phyloP scores from a whole-genome alignment of 2,888 invertebrate genomes.

The Noctua pronuba region DNA sequence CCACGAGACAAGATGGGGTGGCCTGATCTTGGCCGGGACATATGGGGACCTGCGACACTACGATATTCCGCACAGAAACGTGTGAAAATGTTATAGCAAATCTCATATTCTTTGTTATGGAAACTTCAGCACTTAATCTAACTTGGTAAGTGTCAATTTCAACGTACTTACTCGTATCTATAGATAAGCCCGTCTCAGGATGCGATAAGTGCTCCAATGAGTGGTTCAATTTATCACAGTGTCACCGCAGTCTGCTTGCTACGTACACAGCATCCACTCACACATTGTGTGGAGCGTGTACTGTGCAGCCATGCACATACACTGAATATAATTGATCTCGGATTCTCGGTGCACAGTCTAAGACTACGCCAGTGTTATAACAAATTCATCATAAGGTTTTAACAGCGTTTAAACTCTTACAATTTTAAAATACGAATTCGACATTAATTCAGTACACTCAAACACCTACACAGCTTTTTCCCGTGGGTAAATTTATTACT shows the following conservation, averaged over 20 bases:
- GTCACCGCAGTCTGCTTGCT: conserved; percentile 60
- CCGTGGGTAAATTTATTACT: conserved; percentile 10
- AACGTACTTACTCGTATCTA: conserved; percentile 44
- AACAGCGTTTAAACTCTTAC: not conserved
- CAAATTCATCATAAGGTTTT: not conserved
- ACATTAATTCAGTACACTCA: not conserved
- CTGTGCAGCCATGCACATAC: conserved; percentile 46
- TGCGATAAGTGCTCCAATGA: conserved; percentile 67
- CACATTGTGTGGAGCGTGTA: conserved; percentile 42
- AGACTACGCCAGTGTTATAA: not conserved
- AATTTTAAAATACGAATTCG: not conserved
- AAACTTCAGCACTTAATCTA: conserved; percentile 24
- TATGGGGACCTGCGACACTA: conserved; percentile 21
- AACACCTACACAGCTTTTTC: not conserved
- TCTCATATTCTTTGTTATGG: conserved; percentile 14
- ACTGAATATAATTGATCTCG: conserved; percentile 43
- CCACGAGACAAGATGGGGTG: conserved; percentile 37
- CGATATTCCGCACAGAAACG: conserved; percentile 13
- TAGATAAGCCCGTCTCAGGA: conserved; percentile 56
- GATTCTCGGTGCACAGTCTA: conserved; percentile 16
- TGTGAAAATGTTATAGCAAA: not conserved
- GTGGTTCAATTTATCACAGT: conserved; percentile 69
- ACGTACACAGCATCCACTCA: conserved; percentile 43
- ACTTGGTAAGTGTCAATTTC: conserved; percentile 56
- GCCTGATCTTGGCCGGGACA: conserved; percentile 28